Evolutionary conservation across 2,797 vertebrate species (phyloP).

Genomic region (Bucorvus abyssinicus): DNA sequence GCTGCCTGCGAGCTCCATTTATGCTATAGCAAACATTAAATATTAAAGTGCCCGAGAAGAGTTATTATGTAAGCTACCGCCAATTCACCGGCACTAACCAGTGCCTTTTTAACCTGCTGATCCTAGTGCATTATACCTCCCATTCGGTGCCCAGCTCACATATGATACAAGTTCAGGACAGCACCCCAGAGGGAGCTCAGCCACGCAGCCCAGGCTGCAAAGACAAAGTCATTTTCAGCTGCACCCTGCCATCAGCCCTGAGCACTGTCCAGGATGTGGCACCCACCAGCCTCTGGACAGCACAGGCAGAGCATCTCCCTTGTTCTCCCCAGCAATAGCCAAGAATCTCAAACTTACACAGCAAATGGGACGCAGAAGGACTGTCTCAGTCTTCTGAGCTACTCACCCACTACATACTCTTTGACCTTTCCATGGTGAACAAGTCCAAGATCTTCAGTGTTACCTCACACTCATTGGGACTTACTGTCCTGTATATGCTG

Average conservation of each 20-base stretch:
- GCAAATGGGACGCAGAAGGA: neutral
- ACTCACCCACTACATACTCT: neutral
- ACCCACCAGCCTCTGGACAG: neutral
- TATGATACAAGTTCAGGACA: fast-evolving
- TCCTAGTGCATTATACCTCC: neutral
- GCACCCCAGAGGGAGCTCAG: neutral
- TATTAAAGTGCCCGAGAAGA: neutral
- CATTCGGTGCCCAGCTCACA: neutral
- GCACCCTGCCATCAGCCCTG: neutral
- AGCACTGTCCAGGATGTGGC: neutral
- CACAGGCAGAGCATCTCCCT: neutral
- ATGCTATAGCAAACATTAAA: constrained; percentile 47
- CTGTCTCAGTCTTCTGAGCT: neutral
- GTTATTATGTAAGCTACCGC: neutral
- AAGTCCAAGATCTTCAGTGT: neutral
- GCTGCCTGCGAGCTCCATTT: constrained; percentile 8
- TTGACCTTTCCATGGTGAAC: neutral
- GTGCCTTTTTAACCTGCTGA: neutral
- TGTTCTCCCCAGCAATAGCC: neutral
- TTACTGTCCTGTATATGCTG: fast-evolving
- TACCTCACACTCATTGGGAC: neutral
- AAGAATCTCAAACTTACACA: neutral
- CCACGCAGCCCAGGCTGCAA: neutral
- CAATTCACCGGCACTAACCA: neutral
- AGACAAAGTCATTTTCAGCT: neutral